Conservation (phyloP, 2,888 invertebrate species). For the Bombylius discolor region DNA sequence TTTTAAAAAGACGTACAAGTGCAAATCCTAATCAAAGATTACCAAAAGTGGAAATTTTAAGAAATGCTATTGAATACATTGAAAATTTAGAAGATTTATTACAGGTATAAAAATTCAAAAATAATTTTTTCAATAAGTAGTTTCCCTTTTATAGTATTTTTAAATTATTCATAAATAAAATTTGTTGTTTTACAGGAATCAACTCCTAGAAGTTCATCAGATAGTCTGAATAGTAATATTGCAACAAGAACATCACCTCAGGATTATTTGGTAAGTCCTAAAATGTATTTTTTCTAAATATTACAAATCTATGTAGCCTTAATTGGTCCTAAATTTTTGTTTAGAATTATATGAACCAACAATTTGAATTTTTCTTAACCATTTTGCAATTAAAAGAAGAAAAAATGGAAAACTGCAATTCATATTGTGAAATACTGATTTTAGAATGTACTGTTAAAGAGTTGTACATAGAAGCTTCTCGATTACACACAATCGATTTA, state of each 20-base stretch:
- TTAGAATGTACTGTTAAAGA: too few relatives aligned
- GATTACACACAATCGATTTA: too few relatives aligned
- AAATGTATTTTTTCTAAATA: too few relatives aligned
- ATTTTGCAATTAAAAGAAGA: too few relatives aligned
- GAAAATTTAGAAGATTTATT: slow-evolving; percentile 78
- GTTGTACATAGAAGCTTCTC: too few relatives aligned
- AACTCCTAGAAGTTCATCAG: slow-evolving; percentile 22
- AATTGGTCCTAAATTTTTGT: too few relatives aligned
- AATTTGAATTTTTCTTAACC: too few relatives aligned
- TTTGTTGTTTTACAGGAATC: neutral
- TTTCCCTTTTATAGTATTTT: neutral
- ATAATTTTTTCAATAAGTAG: neutral
- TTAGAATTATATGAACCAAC: too few relatives aligned
- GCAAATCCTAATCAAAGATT: slow-evolving; percentile 91
- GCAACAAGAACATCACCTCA: slow-evolving; percentile 30
- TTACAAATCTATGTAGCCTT: too few relatives aligned
- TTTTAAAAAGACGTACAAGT: slow-evolving; percentile 81
- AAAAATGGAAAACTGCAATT: too few relatives aligned
- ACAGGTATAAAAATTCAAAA: slow-evolving; percentile 36
- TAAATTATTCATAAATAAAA: neutral
- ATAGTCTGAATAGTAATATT: slow-evolving; percentile 29
- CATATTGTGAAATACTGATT: too few relatives aligned
- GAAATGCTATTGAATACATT: slow-evolving; percentile 96
- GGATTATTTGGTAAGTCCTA: slow-evolving; percentile 34
- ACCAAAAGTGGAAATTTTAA: slow-evolving; percentile 93